phyloP scores from a whole-genome alignment of 2,797 vertebrate genomes.

The Corythornis leucogaster region DNA sequence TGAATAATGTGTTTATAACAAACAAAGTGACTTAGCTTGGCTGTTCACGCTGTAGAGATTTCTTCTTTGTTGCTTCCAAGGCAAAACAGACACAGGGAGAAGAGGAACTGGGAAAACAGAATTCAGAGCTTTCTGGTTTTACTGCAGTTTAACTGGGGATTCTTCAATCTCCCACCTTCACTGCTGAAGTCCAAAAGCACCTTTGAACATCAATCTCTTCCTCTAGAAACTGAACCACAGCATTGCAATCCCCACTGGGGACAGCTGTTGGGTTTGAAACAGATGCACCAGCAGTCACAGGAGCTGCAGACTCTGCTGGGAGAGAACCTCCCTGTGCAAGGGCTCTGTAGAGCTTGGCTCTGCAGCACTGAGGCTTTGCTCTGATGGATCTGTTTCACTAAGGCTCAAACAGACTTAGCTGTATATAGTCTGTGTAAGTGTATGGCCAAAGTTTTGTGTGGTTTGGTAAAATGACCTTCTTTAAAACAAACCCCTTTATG shows the following conservation, averaged over 20 bases:
- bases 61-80: not conserved
- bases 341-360: not conserved
- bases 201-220: not conserved
- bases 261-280: not conserved
- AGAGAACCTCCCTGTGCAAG: not conserved
- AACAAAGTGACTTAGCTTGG: not conserved
- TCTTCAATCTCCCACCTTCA: not conserved
- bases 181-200: not conserved
- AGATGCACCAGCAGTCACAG: not conserved
- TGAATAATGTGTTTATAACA: not conserved
- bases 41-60: not conserved
- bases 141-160: not conserved
- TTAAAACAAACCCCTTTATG: not conserved
- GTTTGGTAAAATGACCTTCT: not conserved
- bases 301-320: not conserved
- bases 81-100: not conserved
- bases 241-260: not conserved
- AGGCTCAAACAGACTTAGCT: not conserved
- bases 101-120: not conserved
- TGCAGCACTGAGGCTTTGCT: not conserved
- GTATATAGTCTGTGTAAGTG: too few relatives aligned
- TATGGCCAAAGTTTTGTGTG: not conserved
- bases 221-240: not conserved
- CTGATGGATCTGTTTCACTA: not conserved
- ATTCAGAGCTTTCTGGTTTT: not conserved